These are phyloP conservation scores for Toxotes lorentzi DNA, from an alignment of 2,797 vertebrate species.

Conservation along the genomic window DNA sequence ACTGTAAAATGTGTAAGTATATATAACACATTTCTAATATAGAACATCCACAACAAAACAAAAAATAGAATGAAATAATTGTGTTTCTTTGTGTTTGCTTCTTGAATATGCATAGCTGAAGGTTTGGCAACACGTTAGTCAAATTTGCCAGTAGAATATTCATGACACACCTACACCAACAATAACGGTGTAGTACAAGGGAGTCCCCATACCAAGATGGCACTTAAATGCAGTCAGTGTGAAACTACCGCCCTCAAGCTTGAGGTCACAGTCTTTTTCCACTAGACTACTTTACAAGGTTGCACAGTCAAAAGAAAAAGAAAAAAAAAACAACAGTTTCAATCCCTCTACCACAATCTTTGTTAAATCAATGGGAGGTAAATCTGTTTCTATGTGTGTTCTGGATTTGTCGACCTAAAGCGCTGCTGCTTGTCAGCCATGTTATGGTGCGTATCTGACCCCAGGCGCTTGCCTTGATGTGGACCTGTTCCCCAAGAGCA, in stretches of 20 bases:
- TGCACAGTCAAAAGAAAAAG: neutral
- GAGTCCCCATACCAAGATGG: neutral
- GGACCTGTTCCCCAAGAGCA: conserved; percentile 55
- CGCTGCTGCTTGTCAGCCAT: conserved; percentile 33
- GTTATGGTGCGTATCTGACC: conserved; percentile 32
- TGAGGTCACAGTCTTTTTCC: neutral
- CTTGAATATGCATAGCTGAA: neutral
- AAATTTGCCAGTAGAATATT: conserved; percentile 11
- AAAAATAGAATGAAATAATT: neutral
- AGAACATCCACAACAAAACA: neutral
- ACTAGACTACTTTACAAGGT: neutral
- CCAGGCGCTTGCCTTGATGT: conserved; percentile 55
- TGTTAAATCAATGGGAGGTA: neutral
- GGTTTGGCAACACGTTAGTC: neutral
- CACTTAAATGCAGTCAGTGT: neutral
- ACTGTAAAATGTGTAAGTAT: neutral
- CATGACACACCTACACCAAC: neutral
- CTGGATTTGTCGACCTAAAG: conserved; percentile 26
- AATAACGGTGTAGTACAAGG: conserved; percentile 2
- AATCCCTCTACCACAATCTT: neutral
- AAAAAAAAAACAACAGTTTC: neutral
- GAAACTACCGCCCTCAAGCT: neutral
- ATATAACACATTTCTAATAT: neutral
- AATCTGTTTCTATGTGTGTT: conserved; percentile 28
- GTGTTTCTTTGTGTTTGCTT: neutral